Percentiles rank a stretch among this genome's conserved stretches.
Conservation (phyloP, 1,140 invertebrate species). For the Eumaeus atala region DNA sequence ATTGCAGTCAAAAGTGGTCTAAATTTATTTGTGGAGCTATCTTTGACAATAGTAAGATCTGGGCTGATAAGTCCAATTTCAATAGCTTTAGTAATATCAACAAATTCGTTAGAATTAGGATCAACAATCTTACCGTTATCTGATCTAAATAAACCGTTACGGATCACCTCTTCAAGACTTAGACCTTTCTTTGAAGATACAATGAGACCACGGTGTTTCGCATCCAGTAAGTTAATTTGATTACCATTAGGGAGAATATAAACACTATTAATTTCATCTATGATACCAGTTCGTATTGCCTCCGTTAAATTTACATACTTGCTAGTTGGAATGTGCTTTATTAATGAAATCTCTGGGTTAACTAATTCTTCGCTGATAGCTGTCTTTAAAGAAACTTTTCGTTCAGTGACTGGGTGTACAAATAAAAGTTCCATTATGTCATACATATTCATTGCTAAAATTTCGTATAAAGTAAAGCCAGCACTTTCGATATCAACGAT, state of each 20-base stretch:
- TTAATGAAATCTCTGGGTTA: conserved; percentile 84
- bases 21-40: conserved; percentile 82
- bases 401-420: conserved; percentile 86
- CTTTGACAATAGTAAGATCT: conserved; percentile 84
- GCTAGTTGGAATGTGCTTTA: conserved; percentile 82
- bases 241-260: conserved; percentile 80
- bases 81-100: conserved; percentile 83
- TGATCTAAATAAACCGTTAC: conserved; percentile 83
- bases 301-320: conserved; percentile 83
- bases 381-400: conserved; percentile 85
- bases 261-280: conserved; percentile 82
- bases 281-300: conserved; percentile 82
- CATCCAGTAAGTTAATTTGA: conserved; percentile 80
- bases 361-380: conserved; percentile 88
- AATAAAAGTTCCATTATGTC: conserved; percentile 82
- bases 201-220: conserved; percentile 82
- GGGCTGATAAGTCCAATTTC: conserved; percentile 83
- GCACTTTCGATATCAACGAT: conserved; percentile 90
- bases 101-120: conserved; percentile 80
- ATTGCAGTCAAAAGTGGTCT: conserved; percentile 84
- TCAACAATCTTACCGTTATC: conserved; percentile 87
- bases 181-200: conserved; percentile 82
- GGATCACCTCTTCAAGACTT: conserved; percentile 85
- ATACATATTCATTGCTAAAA: conserved; percentile 88
- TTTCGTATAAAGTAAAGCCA: conserved; percentile 87